phyloP scores from a whole-genome alignment of 2,797 vertebrate species.

The Limnodromus scolopaceus region DNA sequence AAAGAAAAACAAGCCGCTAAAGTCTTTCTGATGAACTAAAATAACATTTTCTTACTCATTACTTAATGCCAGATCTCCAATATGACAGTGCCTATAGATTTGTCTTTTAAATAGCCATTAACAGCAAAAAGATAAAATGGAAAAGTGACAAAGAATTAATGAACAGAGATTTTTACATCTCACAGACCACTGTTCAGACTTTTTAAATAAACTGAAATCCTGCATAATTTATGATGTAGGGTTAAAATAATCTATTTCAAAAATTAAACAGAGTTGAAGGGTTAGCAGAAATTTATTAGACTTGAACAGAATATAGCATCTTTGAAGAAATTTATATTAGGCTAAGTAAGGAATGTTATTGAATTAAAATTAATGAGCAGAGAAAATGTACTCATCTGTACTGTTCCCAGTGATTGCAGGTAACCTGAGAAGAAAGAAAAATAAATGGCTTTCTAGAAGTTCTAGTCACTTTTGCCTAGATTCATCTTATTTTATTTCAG shows the following conservation, averaged over 20 bases:
- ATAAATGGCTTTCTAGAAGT: slow-evolving; percentile 21
- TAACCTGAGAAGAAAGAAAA: slow-evolving; percentile 29
- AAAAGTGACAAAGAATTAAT: background rate
- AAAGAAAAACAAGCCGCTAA: background rate
- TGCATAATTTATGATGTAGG: background rate
- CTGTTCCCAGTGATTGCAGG: background rate
- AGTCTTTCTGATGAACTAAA: background rate
- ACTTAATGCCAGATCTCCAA: background rate
- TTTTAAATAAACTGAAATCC: slow-evolving; percentile 28
- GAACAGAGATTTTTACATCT: slow-evolving; percentile 2
- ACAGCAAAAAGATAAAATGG: slow-evolving; percentile 8
- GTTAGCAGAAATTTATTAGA: slow-evolving; percentile 24
- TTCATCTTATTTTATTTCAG: slow-evolving; percentile 30
- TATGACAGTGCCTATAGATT: background rate
- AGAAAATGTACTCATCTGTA: slow-evolving; percentile 17
- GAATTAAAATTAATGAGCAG: slow-evolving; percentile 69
- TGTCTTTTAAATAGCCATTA: slow-evolving; percentile 30
- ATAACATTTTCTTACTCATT: background rate
- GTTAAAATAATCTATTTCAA: slow-evolving; percentile 26
- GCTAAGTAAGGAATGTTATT: slow-evolving; percentile 31
- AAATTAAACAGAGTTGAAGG: slow-evolving; percentile 59
- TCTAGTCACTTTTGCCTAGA: background rate
- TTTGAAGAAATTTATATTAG: slow-evolving; percentile 37
- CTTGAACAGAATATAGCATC: slow-evolving; percentile 37
- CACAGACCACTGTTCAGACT: slow-evolving; percentile 15